Evolutionary conservation across 2,797 vertebrate genomes (phyloP).

Genomic region (Enteromius fasciolatus): DNA sequence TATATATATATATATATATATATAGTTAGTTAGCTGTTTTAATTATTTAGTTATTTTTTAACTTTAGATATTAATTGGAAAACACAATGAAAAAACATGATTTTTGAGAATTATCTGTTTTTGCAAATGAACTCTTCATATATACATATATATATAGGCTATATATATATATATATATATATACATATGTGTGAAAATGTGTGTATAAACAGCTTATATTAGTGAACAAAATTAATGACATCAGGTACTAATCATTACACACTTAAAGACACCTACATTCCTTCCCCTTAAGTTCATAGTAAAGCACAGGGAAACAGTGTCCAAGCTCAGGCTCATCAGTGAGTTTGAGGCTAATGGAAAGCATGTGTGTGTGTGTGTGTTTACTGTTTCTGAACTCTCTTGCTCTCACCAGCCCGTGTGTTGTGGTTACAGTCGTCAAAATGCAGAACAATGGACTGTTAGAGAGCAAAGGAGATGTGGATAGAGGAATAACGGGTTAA

Average conservation of each 20-base stretch:
- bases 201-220: background rate
- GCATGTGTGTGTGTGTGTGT: conserved; percentile 59
- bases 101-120: too few species aligned
- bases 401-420: conserved; percentile 56
- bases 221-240: conserved; percentile 4
- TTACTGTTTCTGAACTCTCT: conserved; percentile 61
- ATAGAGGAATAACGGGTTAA: conserved; percentile 26
- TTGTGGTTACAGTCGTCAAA: conserved; percentile 66
- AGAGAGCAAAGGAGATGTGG: conserved; percentile 16
- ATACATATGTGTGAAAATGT: background rate
- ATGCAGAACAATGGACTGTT: conserved; percentile 61
- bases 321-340: conserved; percentile 56
- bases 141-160: background rate
- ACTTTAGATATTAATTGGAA: too few species aligned
- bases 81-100: too few species aligned
- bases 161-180: too few species aligned
- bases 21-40: background rate
- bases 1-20: background rate
- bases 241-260: background rate
- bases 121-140: background rate
- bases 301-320: conserved; percentile 50
- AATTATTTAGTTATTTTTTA: too few species aligned
- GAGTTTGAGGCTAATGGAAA: conserved; percentile 60
- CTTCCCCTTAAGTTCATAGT: conserved; percentile 55
- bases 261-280: conserved; percentile 36